These are phyloP conservation scores for Netelia inedita DNA, from an alignment of 2,888 invertebrate genomes.

Conservation along the genomic window DNA sequence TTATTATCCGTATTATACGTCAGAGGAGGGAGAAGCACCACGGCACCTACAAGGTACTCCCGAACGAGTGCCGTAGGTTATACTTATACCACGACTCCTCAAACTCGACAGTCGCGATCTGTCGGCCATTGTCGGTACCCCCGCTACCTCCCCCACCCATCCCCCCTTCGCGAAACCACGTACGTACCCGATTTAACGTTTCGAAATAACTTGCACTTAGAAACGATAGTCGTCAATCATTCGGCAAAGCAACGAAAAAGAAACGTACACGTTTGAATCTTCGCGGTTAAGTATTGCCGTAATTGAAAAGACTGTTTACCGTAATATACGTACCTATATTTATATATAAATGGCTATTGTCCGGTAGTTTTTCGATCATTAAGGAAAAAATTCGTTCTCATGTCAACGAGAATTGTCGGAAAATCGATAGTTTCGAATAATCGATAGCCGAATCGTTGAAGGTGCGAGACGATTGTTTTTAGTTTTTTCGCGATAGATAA, in stretches of 20 bases:
- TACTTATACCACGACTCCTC: slow-evolving; percentile 47
- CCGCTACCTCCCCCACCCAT: not conserved
- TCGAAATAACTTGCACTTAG: slow-evolving; percentile 35
- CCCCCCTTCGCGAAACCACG: slow-evolving; percentile 7
- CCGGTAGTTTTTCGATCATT: not conserved
- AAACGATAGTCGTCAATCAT: slow-evolving; percentile 36
- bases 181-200: slow-evolving; percentile 14
- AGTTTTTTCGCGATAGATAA: not conserved
- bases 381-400: not conserved
- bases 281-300: slow-evolving; percentile 3
- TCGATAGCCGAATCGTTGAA: slow-evolving; percentile 11
- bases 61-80: slow-evolving; percentile 46
- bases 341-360: not conserved
- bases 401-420: slow-evolving; percentile 1
- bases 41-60: slow-evolving; percentile 35
- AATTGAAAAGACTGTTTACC: not conserved
- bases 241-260: not conserved
- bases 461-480: not conserved
- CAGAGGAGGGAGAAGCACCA: slow-evolving; percentile 35
- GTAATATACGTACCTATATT: slow-evolving; percentile 6
- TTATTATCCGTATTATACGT: slow-evolving; percentile 59
- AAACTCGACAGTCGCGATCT: slow-evolving; percentile 44
- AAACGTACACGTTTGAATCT: slow-evolving; percentile 4
- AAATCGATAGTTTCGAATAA: not conserved
- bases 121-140: slow-evolving; percentile 58